Conservation (phyloP, 2,797 vertebrate species). For the Liparis tanakae region DNA sequence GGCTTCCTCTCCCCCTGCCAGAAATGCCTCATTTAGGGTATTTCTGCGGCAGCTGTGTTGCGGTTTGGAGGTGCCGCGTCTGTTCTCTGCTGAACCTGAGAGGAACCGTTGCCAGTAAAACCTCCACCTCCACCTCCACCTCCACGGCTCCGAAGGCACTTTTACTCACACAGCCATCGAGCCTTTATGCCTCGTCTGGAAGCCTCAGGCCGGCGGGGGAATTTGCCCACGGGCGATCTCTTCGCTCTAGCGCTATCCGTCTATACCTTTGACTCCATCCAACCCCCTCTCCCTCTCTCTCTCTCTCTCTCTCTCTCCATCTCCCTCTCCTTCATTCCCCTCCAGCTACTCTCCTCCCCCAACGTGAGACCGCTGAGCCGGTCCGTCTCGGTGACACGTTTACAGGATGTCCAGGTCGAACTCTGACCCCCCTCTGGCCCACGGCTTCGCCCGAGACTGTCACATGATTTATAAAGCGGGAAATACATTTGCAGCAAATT, state of each 20-base stretch:
- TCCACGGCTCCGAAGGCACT: conserved; percentile 31
- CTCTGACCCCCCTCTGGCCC: conserved; percentile 65
- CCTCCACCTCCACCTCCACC: conserved; percentile 28
- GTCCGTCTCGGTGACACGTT: conserved; percentile 72
- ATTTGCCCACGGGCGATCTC: conserved; percentile 61
- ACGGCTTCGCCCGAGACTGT: conserved; percentile 46
- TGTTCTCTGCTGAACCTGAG: conserved; percentile 33
- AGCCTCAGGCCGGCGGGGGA: conserved; percentile 50
- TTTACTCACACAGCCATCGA: conserved; percentile 45
- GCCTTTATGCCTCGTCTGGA: conserved; percentile 55
- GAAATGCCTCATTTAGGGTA: conserved; percentile 25
- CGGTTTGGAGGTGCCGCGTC: conserved; percentile 17
- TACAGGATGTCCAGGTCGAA: conserved; percentile 72
- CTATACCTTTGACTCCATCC: conserved; percentile 48
- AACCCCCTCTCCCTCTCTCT: conserved; percentile 16
- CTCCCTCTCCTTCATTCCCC: conserved; percentile 30
- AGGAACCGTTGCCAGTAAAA: conserved; percentile 39
- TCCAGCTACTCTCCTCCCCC: conserved; percentile 51
- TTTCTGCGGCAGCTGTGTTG: conserved; percentile 32
- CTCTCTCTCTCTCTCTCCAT: conserved; percentile 16
- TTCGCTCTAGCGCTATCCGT: conserved; percentile 37
- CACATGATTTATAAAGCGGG: conserved; percentile 64
- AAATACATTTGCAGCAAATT: conserved; percentile 77
- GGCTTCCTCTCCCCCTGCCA: conserved; percentile 6
- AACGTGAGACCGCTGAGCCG: conserved; percentile 61